Base-by-base conservation (phyloP, 2,797 vertebrate genomes). In the Coreius guichenoti region DNA sequence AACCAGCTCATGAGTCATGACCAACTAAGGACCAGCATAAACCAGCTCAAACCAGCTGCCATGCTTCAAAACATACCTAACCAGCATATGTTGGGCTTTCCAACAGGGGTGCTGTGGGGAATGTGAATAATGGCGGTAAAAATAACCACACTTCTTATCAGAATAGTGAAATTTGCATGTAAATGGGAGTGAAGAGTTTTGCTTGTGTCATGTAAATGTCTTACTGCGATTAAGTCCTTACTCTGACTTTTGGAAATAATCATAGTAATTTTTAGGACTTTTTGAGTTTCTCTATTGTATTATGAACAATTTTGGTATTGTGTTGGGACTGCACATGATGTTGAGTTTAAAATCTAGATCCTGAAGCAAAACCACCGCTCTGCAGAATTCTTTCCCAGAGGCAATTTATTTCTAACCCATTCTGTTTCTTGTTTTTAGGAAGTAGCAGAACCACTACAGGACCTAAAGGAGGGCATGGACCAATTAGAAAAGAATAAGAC, bases 381-480 rank as follows among this genome's bases (percentile, higher is more conserved):
- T 51, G 7, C 56, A 43, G 36, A 63, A 19, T 43, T 63, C 4
- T 63, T 26, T 45, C 54, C 58, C 8, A 63, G 39, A 21, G 36
- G 39, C 39, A 3, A 31, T 61, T 79, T 63, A 45, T 47, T 65
- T 65, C 17, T n/a, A 74, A 80, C 11, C 54, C 26, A 14, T 78
- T 82, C 36, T 84, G 21, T 81, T 69, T 84, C 19, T 79, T 29
- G 39, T 58, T 78, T 56, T 81, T 89, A 99, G 98, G 98, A 99
- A 94, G 97, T 99, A 87, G 98, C 97, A 85, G 98, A 99, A 92
- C 98, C 98, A 33, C 94, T 99, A 88, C 96, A 98, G 94, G 98
- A 99, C 92, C 94, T 99, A 90, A 99, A 99, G 92, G 98, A 99
- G 94, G 97, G 98, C 91, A 99, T 99, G 98, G 97, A 98, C 91